Evolutionary conservation across 2,888 invertebrate species (phyloP).

Genomic region (Xestia xanthographa): DNA sequence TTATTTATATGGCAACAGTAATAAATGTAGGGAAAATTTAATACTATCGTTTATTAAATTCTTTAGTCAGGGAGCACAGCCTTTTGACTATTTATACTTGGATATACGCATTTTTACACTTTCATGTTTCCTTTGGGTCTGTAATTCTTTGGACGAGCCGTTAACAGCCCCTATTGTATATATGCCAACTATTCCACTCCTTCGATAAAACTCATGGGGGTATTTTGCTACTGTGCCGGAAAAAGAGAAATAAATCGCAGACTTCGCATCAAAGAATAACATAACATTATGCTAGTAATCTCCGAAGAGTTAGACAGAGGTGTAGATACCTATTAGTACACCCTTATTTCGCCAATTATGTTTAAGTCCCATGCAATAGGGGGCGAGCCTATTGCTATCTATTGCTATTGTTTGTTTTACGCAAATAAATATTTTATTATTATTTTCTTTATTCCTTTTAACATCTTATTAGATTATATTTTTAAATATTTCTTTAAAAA

Average conservation of each 20-base stretch:
- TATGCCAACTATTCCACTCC: conserved; percentile 22
- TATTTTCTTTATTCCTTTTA: too few relatives aligned
- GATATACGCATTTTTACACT: conserved; percentile 18
- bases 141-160: conserved; percentile 34
- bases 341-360: too few relatives aligned
- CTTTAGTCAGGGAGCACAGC: conserved; percentile 3
- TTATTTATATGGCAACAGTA: neutral
- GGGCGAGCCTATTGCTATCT: too few relatives aligned
- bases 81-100: conserved; percentile 23
- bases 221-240: neutral
- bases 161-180: conserved; percentile 22
- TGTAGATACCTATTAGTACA: too few relatives aligned
- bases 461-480: too few relatives aligned
- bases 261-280: neutral
- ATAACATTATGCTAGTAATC: too few relatives aligned
- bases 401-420: too few relatives aligned
- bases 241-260: neutral
- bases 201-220: conserved; percentile 22
- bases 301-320: too few relatives aligned
- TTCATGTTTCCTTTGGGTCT: conserved; percentile 36
- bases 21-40: conserved; percentile 13
- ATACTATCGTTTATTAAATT: conserved; percentile 38
- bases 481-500: too few relatives aligned
- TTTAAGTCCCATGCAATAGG: too few relatives aligned
- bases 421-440: too few relatives aligned